Base-by-base conservation (phyloP, 37 sponge, comb jelly and placozoan species). In the Spongilla lacustris region DNA sequence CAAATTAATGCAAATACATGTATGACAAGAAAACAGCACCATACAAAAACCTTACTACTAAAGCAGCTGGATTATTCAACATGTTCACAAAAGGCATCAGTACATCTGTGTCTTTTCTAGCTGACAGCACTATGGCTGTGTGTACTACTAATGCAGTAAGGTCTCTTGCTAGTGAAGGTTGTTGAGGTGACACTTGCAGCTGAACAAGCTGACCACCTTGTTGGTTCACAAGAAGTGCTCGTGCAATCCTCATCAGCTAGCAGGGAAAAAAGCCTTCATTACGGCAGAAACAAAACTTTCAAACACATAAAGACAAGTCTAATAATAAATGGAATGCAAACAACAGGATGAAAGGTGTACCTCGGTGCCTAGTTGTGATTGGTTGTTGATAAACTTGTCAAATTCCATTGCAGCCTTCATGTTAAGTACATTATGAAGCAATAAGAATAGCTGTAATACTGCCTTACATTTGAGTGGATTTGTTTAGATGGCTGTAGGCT, bases 91-190 rank as follows among this genome's bases (percentile, higher is more conserved):
- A 85, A 21, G 89, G 89, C 1, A 17, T 11, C 29, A 93, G 86
- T 5, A 93, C 26, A n/a, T 81, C 72, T 25, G 50, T 10, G 5
- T 29, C 66, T 9, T 35, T 27, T 41, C 48, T 82, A 78, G 83
- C 24, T 19, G 36, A n/a, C 28, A 89, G 29, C 0, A 72, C 83
- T n/a, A 90, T 71, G 25, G 82, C 84, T 25, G 74, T 58, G 58
- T 93, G 93, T 29, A 89, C 74, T 33, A 86, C 89, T 25, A 93
- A 6, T 32, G 82, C 81, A 33, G 75, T 36, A 34, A 93, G 74
- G 24, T 41, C 33, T 27, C 81, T 71, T 21, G 36, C 32, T 35
- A 81, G 29, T 19, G 50, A 50, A 30, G 83, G 68, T 74, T 81
- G 82, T 14, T 36, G 32, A 30, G 89, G 86, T 24, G 46, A 4